Evolutionary conservation across 2,797 vertebrate genomes (phyloP).

Genomic region (Hipposideros larvatus): DNA sequence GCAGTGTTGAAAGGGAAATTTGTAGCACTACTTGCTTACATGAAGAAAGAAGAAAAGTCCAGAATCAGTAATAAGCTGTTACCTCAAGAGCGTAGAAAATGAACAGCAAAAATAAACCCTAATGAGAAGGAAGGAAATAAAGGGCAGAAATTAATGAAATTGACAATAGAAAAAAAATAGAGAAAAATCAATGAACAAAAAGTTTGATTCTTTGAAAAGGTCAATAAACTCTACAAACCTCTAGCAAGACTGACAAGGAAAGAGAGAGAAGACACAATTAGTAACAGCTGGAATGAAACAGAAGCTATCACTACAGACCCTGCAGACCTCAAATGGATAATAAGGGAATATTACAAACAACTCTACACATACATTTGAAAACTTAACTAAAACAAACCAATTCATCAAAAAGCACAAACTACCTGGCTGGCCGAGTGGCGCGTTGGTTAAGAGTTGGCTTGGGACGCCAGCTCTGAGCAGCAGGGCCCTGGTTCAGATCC

Average conservation of each 20-base stretch:
- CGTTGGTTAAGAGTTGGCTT: no score
- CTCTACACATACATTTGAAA: background rate
- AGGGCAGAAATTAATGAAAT: background rate
- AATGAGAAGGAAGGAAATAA: background rate
- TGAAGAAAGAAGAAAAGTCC: background rate
- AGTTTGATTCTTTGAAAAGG: background rate
- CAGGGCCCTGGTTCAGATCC: no score
- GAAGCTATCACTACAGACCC: background rate
- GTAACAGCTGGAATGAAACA: background rate
- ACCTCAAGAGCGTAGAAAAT: background rate
- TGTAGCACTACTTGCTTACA: background rate
- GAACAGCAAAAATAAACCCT: background rate
- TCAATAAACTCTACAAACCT: background rate
- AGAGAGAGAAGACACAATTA: background rate
- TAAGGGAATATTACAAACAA: background rate
- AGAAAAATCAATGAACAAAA: background rate
- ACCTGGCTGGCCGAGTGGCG: no score
- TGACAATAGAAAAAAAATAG: background rate
- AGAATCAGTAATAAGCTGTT: slow-evolving; percentile 2
- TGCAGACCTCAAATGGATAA: background rate
- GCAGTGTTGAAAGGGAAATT: background rate
- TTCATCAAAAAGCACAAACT: background rate
- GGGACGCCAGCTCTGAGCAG: no score
- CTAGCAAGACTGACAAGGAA: background rate
- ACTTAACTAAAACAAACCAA: background rate